Evolutionary conservation across 1,140 invertebrate species (phyloP).

Genomic region (Drosophila sulfurigaster): DNA sequence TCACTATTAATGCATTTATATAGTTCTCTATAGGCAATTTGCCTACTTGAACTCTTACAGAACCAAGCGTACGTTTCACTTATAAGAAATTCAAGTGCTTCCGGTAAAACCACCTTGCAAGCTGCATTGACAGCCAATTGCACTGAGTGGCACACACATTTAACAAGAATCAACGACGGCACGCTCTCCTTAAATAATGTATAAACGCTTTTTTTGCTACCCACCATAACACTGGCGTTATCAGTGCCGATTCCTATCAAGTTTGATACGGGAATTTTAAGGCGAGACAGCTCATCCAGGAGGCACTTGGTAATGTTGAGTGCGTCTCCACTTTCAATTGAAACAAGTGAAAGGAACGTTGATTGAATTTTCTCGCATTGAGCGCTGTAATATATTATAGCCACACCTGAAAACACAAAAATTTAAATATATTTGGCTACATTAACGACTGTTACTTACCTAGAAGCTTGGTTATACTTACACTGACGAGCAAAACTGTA

Average conservation of each 20-base stretch:
- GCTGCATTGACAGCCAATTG: conserved; percentile 28
- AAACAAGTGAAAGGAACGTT: too few species aligned
- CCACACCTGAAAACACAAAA: too few species aligned
- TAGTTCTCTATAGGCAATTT: conserved; percentile 23
- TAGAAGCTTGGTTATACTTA: too few species aligned
- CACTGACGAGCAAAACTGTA: too few species aligned
- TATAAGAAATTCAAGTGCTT: conserved; percentile 18
- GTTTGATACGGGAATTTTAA: conserved; percentile 9
- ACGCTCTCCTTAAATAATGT: conserved; percentile 8
- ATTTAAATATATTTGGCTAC: too few species aligned
- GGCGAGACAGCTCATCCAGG: not conserved
- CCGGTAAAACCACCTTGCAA: conserved; percentile 17
- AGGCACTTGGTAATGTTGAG: not conserved
- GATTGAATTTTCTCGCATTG: too few species aligned
- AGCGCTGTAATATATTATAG: too few species aligned
- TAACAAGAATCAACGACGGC: conserved; percentile 3
- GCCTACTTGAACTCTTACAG: conserved; percentile 21
- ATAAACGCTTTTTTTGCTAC: conserved; percentile 25
- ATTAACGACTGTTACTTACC: too few species aligned
- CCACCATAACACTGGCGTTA: conserved; percentile 26
- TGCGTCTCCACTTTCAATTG: too few species aligned
- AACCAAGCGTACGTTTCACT: conserved; percentile 5
- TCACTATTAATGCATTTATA: conserved; percentile 18
- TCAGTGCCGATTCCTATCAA: conserved; percentile 26
- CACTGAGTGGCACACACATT: conserved; percentile 30